Conservation (phyloP, 2,888 invertebrate species). For the Hyppa rectilinea region DNA sequence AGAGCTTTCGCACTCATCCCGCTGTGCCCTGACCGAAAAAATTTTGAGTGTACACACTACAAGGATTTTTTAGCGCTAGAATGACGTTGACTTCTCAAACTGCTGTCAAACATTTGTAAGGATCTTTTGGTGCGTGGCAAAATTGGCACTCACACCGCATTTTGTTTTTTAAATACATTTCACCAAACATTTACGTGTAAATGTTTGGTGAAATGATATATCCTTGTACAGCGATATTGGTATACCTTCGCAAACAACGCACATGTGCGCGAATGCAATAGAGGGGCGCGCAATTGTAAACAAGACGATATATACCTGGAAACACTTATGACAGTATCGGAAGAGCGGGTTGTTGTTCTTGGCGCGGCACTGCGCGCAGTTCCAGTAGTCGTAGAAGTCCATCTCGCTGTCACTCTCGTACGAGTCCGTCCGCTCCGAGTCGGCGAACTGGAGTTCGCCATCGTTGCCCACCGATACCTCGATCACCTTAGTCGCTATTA, state of each 20-base stretch:
- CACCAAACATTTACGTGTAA: too few species aligned
- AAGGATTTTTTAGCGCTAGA: too few species aligned
- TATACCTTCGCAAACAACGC: not conserved
- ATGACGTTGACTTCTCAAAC: too few species aligned
- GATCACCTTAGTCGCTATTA: conserved; percentile 84
- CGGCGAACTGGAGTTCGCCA: conserved; percentile 83
- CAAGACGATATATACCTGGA: conserved; percentile 87
- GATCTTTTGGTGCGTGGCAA: too few species aligned
- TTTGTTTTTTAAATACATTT: too few species aligned
- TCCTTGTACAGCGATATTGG: too few species aligned
- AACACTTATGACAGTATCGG: conserved; percentile 93
- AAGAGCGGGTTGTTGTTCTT: conserved; percentile 92
- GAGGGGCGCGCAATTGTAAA: not conserved
- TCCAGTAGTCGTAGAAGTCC: conserved; percentile 91
- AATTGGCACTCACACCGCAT: too few species aligned
- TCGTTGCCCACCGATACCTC: conserved; percentile 82
- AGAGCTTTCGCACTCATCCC: too few species aligned
- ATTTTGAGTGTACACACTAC: too few species aligned
- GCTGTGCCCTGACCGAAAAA: too few species aligned
- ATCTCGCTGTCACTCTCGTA: conserved; percentile 87
- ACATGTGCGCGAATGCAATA: not conserved
- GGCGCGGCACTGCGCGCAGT: conserved; percentile 92
- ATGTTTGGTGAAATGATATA: too few species aligned
- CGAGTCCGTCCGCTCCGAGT: conserved; percentile 83
- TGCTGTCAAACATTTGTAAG: too few species aligned